Percentiles rank a stretch among this genome's conserved stretches.
Conservation (phyloP, 2,797 vertebrate genomes). For the Ctenopoma kingsleyae region DNA sequence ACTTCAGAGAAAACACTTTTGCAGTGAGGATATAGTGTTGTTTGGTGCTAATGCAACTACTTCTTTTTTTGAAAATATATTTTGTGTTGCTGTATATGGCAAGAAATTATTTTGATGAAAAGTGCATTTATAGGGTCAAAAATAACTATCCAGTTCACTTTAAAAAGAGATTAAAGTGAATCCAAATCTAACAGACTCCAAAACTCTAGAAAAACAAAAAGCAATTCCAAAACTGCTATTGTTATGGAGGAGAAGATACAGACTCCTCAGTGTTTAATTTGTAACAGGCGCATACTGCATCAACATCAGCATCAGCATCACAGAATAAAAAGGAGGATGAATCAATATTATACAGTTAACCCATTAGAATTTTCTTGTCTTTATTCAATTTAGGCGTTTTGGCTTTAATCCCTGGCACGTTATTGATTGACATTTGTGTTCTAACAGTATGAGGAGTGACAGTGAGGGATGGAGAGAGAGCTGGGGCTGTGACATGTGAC, state of each 20-base stretch:
- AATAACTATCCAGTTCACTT: background rate
- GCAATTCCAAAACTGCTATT: too few relatives aligned
- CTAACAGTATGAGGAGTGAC: background rate
- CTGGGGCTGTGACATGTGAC: constrained; percentile 19
- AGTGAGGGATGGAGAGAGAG: background rate
- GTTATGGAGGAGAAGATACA: too few relatives aligned
- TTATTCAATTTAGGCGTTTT: background rate
- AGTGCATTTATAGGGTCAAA: background rate
- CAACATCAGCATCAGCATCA: too few relatives aligned
- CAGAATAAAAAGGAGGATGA: too few relatives aligned
- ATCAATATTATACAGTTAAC: too few relatives aligned
- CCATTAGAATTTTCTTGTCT: background rate
- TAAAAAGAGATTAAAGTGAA: background rate
- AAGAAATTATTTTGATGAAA: background rate
- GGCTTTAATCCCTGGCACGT: background rate
- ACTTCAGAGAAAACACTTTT: constrained; percentile 20
- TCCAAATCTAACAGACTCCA: background rate
- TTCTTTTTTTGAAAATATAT: background rate
- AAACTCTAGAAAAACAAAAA: too few relatives aligned
- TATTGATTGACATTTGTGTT: background rate
- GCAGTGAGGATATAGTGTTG: background rate
- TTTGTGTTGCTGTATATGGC: background rate
- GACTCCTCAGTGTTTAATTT: too few relatives aligned
- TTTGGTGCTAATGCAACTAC: background rate
- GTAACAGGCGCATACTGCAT: too few relatives aligned